A percentile compares a stretch with the other conserved stretches of the same genome.
These are phyloP conservation scores for Eutrigla gurnardus DNA, from an alignment of 2,797 vertebrate species.

Conservation along the genomic window DNA sequence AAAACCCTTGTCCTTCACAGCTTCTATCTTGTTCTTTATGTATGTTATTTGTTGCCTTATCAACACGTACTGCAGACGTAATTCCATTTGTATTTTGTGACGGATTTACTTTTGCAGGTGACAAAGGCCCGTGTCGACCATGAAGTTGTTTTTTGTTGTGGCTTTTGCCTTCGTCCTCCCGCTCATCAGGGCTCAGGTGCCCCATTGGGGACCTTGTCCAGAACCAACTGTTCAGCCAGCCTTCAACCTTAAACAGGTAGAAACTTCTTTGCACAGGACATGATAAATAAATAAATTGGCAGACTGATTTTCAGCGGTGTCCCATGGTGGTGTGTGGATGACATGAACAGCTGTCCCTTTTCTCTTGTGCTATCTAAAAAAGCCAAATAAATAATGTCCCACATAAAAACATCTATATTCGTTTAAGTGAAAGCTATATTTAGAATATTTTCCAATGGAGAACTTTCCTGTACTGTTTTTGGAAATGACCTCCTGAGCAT, in stretches of 20 bases:
- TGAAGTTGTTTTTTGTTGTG: slow-evolving; percentile 66
- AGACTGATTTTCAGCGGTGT: neutral
- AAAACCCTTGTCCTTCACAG: neutral
- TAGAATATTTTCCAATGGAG: no score
- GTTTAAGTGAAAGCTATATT: no score
- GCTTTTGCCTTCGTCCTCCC: slow-evolving; percentile 65
- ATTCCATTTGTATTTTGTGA: neutral
- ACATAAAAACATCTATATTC: neutral
- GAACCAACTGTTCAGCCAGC: slow-evolving; percentile 79
- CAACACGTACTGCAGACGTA: neutral
- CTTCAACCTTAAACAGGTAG: slow-evolving; percentile 88
- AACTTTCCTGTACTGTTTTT: no score
- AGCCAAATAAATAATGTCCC: neutral
- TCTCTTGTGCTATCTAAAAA: neutral
- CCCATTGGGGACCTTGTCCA: slow-evolving; percentile 86
- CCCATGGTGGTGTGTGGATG: neutral
- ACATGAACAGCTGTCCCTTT: neutral
- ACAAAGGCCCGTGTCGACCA: slow-evolving; percentile 39
- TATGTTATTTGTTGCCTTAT: neutral
- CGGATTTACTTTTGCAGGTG: slow-evolving; percentile 42
- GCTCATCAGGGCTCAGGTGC: slow-evolving; percentile 78
- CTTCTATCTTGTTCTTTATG: neutral
- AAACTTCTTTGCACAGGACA: neutral
- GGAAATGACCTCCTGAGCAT: no score
- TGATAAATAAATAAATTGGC: neutral